Evolutionary conservation across 2,888 invertebrate genomes (phyloP).

Genomic region (Beris morrisii): DNA sequence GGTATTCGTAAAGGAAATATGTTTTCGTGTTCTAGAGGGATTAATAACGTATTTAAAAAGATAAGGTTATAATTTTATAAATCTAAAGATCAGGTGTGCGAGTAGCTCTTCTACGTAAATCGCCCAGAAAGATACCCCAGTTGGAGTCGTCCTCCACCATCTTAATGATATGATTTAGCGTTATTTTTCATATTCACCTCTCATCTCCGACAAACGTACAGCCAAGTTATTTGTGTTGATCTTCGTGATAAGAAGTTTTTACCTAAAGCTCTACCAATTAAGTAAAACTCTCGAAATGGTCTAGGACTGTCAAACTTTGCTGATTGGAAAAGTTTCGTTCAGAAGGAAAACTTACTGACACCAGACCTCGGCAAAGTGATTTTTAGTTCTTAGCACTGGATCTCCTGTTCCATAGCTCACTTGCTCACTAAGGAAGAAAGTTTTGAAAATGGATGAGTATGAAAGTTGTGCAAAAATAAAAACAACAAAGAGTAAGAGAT

Average conservation of each 20-base stretch:
- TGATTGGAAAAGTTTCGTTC: slow-evolving; percentile 30
- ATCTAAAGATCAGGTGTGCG: too few relatives aligned
- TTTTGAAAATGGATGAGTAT: too few relatives aligned
- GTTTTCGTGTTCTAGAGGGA: too few relatives aligned
- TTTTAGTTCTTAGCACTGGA: slow-evolving; percentile 25
- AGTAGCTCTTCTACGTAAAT: too few relatives aligned
- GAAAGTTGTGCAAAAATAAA: not conserved
- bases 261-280: slow-evolving; percentile 22
- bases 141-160: too few relatives aligned
- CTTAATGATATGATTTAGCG: not conserved
- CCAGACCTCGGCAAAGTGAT: slow-evolving; percentile 29
- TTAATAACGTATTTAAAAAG: too few relatives aligned
- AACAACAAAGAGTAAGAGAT: not conserved
- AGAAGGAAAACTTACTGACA: slow-evolving; percentile 19
- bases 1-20: too few relatives aligned
- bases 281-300: slow-evolving; percentile 32
- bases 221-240: slow-evolving; percentile 29
- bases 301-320: slow-evolving; percentile 26
- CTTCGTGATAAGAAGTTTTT: slow-evolving; percentile 23
- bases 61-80: too few relatives aligned
- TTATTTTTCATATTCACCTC: slow-evolving; percentile 7
- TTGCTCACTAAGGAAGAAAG: not conserved
- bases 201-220: not conserved
- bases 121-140: too few relatives aligned
- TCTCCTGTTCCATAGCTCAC: not conserved